These are phyloP conservation scores for Limosa lapponica DNA, from an alignment of 2,797 vertebrate genomes.

Conservation along the genomic window DNA sequence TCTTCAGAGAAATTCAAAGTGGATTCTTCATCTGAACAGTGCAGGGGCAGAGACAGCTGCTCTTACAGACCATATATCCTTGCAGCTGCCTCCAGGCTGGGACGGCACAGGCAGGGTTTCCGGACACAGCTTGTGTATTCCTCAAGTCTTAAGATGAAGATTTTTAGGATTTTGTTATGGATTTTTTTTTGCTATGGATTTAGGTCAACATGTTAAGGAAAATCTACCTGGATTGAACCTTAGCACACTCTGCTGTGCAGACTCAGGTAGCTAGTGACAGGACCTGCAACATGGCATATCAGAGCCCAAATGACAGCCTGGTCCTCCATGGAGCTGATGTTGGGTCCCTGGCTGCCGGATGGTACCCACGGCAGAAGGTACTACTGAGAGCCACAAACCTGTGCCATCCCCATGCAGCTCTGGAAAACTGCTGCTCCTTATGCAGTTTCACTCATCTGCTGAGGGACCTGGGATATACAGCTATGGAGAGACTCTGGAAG, in stretches of 20 bases:
- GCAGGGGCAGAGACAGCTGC: not conserved
- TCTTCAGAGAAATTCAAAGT: not conserved
- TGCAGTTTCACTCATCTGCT: not conserved
- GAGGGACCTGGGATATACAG: not conserved
- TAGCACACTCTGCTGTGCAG: not conserved
- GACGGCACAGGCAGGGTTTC: not conserved
- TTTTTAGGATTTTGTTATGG: not conserved
- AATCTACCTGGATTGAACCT: not conserved
- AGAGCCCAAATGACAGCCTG: not conserved
- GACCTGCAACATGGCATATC: fast-evolving
- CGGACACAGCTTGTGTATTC: not conserved
- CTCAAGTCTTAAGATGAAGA: not conserved
- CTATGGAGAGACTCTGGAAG: not conserved
- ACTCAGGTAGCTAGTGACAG: not conserved
- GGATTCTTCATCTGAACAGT: not conserved
- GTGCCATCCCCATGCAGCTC: too few species aligned
- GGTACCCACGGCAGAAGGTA: fast-evolving
- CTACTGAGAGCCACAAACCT: fast-evolving
- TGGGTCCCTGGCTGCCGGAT: not conserved
- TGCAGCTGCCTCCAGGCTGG: not conserved
- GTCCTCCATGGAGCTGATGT: not conserved
- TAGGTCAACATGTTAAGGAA: not conserved
- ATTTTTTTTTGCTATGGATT: too few species aligned
- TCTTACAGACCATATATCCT: fast-evolving
- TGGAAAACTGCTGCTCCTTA: not conserved